Evolutionary conservation across 2,888 invertebrate genomes (phyloP).

Genomic region (Cancer borealis): DNA sequence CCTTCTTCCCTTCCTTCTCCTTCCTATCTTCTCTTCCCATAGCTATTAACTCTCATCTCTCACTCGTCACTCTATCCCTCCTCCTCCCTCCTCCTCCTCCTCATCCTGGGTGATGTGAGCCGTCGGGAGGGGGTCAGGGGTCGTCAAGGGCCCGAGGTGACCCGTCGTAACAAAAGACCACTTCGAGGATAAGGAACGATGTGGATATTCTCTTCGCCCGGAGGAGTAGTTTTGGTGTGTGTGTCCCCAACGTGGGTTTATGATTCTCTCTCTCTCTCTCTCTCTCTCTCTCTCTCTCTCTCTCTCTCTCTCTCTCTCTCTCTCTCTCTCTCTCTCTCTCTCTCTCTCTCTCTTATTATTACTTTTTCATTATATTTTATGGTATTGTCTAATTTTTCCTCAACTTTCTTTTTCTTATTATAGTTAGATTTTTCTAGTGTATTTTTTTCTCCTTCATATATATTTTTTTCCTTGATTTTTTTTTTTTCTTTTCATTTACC

Average conservation of each 20-base stretch:
- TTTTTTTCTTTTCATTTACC: neutral
- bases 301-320: no score
- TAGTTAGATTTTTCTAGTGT: no score
- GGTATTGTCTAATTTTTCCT: neutral
- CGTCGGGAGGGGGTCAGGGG: neutral
- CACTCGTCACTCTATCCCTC: neutral
- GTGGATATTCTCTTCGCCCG: neutral
- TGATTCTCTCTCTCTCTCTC: no score
- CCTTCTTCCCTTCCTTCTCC: neutral
- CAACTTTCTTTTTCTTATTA: no score
- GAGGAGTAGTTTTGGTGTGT: neutral
- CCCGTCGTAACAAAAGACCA: neutral
- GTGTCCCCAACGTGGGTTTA: neutral
- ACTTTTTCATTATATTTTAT: neutral
- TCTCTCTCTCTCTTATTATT: neutral
- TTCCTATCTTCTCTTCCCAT: neutral
- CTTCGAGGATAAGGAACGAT: neutral
- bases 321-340: neutral
- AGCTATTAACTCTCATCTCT: neutral
- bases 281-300: no score
- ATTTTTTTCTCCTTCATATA: neutral
- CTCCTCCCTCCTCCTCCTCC: constrained; percentile 40
- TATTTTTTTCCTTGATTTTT: neutral
- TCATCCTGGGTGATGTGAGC: neutral
- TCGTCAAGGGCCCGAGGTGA: neutral